Conservation (phyloP, 2,888 invertebrate species). For the Leptopilina drosophilae region DNA sequence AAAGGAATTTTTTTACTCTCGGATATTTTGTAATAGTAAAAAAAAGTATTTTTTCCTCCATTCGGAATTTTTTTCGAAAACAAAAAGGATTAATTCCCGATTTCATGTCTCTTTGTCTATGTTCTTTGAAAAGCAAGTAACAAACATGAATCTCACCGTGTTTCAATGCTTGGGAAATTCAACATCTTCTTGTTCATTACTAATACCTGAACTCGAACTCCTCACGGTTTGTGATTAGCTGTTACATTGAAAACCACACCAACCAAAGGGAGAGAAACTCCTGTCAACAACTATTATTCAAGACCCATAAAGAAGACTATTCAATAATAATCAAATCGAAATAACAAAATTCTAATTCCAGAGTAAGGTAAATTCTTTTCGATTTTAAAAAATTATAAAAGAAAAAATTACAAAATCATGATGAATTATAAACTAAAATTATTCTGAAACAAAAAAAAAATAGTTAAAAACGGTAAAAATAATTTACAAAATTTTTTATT, state of each 20-base stretch:
- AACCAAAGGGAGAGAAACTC: constrained; percentile 17
- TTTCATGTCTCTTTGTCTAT: not conserved
- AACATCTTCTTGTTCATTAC: constrained; percentile 32
- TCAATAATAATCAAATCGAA: too few species aligned
- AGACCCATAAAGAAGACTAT: not conserved
- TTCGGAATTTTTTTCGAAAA: too few species aligned
- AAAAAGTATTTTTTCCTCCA: too few species aligned
- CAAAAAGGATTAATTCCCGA: not conserved
- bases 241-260: constrained; percentile 9
- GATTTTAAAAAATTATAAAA: too few species aligned
- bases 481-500: too few species aligned
- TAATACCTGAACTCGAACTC: constrained; percentile 31
- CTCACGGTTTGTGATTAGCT: constrained; percentile 21
- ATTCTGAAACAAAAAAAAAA: too few species aligned
- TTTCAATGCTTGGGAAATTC: not conserved
- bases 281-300: constrained; percentile 13
- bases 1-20: too few species aligned
- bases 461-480: too few species aligned
- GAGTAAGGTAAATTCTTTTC: too few species aligned
- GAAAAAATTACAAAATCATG: not conserved
- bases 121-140: not conserved
- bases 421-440: too few species aligned
- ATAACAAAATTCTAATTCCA: too few species aligned
- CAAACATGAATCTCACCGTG: not conserved
- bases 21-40: too few species aligned